A percentile compares a stretch with the other conserved stretches of the same genome.
phyloP scores from a whole-genome alignment of 2,113 vertebrate species.

The Castor canadensis region DNA sequence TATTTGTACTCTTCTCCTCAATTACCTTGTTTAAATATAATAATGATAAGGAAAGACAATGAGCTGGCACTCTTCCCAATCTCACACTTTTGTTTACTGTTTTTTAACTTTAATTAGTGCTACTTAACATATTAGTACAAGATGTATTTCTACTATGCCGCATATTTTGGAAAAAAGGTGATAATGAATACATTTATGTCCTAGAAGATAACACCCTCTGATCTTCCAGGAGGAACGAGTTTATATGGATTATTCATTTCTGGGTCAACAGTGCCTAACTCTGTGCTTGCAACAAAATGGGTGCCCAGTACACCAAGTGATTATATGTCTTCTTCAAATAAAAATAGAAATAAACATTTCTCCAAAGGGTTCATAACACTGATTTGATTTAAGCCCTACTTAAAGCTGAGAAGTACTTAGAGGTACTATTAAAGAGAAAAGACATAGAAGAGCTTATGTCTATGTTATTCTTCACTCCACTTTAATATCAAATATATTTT shows the following conservation, averaged over 20 bases:
- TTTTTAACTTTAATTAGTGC: background rate
- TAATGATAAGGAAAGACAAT: background rate
- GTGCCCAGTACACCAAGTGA: background rate
- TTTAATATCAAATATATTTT: background rate
- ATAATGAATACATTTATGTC: background rate
- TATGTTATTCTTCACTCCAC: background rate
- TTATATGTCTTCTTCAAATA: background rate
- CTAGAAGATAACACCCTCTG: background rate
- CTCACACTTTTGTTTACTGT: background rate
- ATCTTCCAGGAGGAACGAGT: background rate
- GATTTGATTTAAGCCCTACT: background rate
- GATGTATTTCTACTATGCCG: background rate
- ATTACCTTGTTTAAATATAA: conserved; percentile 38
- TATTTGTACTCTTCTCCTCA: background rate
- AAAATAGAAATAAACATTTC: background rate
- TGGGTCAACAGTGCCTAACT: background rate
- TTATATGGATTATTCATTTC: background rate
- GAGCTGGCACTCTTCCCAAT: background rate
- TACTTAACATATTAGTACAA: background rate
- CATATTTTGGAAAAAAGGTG: background rate
- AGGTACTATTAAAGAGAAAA: background rate
- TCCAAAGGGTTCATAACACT: background rate
- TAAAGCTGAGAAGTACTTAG: background rate
- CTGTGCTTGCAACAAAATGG: background rate
- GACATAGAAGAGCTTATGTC: background rate